Percentiles rank a stretch among this genome's conserved stretches.
phyloP scores from a whole-genome alignment of 2,113 vertebrate genomes.

The Archilochus colubris region DNA sequence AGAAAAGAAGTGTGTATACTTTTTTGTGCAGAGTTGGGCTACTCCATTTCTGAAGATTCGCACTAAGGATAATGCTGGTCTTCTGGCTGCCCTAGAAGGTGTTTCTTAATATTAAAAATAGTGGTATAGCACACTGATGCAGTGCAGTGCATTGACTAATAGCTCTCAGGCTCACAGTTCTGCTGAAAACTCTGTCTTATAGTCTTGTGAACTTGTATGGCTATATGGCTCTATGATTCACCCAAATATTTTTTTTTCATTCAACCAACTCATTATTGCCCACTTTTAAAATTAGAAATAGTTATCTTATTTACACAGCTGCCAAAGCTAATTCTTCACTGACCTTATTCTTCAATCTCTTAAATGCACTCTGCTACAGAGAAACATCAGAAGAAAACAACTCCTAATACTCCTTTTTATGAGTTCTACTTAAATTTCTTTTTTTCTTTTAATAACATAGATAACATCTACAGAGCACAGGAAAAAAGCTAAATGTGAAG shows the following conservation, averaged over 20 bases:
- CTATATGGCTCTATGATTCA: neutral
- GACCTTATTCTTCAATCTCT: neutral
- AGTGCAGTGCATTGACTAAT: neutral
- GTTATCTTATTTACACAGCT: neutral
- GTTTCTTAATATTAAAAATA: neutral
- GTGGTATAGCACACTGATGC: fast-evolving
- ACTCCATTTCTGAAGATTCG: neutral
- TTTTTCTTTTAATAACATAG: neutral
- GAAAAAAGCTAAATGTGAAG: neutral
- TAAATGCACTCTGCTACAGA: neutral
- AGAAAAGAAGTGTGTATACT: neutral
- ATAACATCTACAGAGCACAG: neutral
- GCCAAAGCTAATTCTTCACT: neutral
- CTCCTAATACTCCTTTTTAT: neutral
- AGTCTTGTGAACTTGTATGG: neutral
- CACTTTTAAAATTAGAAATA: neutral
- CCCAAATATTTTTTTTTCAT: neutral
- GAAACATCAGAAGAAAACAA: neutral
- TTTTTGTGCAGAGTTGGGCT: neutral
- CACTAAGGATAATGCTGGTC: neutral
- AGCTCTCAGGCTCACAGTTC: neutral
- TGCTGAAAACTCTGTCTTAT: neutral
- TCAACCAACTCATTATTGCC: neutral
- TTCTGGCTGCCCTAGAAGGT: neutral
- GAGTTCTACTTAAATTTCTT: neutral